Evolutionary conservation across 2,113 vertebrate species (phyloP), one percentile per base, ranked within the genome.

Genomic region (Siniperca chuatsi): DNA sequence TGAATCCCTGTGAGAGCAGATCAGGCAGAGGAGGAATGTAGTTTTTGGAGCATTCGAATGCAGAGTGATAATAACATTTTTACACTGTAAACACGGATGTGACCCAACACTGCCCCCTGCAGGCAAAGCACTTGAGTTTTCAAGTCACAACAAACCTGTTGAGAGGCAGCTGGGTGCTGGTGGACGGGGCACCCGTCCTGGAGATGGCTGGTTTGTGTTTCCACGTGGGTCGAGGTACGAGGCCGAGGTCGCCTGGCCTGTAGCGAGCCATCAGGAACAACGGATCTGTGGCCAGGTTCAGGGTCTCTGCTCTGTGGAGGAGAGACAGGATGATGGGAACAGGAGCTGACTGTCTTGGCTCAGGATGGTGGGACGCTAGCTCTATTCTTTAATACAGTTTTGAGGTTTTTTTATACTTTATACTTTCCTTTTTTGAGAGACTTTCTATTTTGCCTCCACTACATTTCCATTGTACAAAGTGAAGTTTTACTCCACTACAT

Each of bases 261-360:
- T 60, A 79, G 54, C 54, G 77, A 21, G 60, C 46, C 54, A 77
- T 11, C 44, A 87, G 48, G 77, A 80, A 83, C 21, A 48, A 4
- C 1, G 77, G 77, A 11, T 87, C 72, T 20, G 77, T 48, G 46
- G 8, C 4, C 0, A 75, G 1, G 0, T n/a, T 55, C 55, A 42
- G 44, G 21, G 40, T 15, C 37, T 74, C n/a, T 4, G 48, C 15
- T 58, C 79, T 81, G 71, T 37, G 29, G 52, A 23, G 68, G 57
- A 40, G 3, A 23, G 16, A 75, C 6, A 15, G 9, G 29, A 64
- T 20, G 33, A 37, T 3, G 25, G 2, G 20, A 25, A n/a, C 23
- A 60, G 5, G 48, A 52, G 48, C 48, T 18, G 48, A 62, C 60
- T 16, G 15, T 15, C 48, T 16, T 50, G 46, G 2, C 60, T 62